Evolutionary conservation across 30 jellyfish, hydroid and myxozoan genomes (phyloP).

Genomic region (Morbakka virulenta): DNA sequence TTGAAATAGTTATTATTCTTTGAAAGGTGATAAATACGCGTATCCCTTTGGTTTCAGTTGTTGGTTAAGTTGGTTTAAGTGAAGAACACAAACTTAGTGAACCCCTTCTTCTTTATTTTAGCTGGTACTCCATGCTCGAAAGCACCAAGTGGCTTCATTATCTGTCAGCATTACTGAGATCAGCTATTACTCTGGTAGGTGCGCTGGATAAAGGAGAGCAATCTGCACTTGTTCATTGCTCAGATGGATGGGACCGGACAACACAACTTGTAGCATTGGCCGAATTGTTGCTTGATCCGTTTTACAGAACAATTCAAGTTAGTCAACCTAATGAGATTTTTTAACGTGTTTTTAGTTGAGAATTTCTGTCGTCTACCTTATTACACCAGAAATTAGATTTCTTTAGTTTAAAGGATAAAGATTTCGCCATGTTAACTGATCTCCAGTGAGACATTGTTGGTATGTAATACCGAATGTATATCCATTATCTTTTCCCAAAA

Average conservation of each 20-base stretch:
- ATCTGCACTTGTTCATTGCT: constrained; percentile 88
- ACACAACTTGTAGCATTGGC: constrained; percentile 84
- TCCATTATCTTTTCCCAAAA: too few relatives aligned
- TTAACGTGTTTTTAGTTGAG: too few relatives aligned
- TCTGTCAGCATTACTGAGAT: constrained; percentile 63
- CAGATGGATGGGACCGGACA: constrained; percentile 99
- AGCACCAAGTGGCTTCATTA: constrained; percentile 86
- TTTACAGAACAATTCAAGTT: constrained; percentile 83
- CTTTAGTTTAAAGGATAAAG: too few relatives aligned
- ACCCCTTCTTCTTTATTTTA: constrained; percentile 18
- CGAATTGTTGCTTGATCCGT: constrained; percentile 86
- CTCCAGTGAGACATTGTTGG: too few relatives aligned
- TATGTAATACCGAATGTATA: too few relatives aligned
- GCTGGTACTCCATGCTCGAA: constrained; percentile 89
- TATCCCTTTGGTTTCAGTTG: not conserved
- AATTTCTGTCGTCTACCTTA: too few relatives aligned
- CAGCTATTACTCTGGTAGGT: constrained; percentile 62
- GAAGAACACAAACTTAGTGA: not conserved
- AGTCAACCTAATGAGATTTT: too few relatives aligned
- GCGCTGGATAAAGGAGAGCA: constrained; percentile 58
- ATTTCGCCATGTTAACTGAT: too few relatives aligned
- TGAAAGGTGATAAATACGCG: too few relatives aligned
- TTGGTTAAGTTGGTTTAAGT: not conserved
- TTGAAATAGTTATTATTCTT: too few relatives aligned
- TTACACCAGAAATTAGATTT: too few relatives aligned